Percentiles rank a stretch among this genome's conserved stretches.
These are phyloP conservation scores for Temnopleurus reevesii DNA, from an alignment of 53 echinoderm and acorn worm species.

Conservation along the genomic window DNA sequence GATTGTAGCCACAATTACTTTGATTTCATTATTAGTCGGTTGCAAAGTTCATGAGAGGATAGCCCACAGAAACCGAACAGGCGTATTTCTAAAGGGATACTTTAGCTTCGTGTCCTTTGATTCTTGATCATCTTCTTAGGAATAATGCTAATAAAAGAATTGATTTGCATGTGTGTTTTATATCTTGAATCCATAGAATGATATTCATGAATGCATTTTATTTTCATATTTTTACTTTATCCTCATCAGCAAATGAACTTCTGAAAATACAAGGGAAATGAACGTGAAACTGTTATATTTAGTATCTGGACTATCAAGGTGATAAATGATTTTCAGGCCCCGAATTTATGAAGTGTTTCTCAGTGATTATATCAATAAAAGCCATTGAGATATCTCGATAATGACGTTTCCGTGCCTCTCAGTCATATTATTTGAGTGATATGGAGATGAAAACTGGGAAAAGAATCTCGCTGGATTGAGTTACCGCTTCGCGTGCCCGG, in stretches of 20 bases:
- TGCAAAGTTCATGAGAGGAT: too few relatives aligned
- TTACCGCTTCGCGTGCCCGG: constrained; percentile 20
- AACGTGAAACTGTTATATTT: constrained; percentile 5
- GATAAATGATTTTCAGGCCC: background rate
- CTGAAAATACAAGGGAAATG: background rate
- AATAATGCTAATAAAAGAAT: too few relatives aligned
- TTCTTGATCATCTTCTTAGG: background rate
- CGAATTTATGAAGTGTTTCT: background rate
- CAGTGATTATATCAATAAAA: background rate
- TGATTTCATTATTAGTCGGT: too few relatives aligned
- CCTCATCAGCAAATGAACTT: background rate
- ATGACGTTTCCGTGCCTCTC: constrained; percentile 12
- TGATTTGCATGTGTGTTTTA: too few relatives aligned
- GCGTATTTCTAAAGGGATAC: too few relatives aligned
- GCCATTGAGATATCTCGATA: background rate
- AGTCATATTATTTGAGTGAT: background rate
- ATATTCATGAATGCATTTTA: too few relatives aligned
- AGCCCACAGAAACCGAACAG: too few relatives aligned
- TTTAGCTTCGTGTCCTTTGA: too few relatives aligned
- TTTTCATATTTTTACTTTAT: too few relatives aligned
- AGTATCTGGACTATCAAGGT: background rate
- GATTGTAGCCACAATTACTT: too few relatives aligned
- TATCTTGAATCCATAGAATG: too few relatives aligned
- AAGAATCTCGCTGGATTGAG: background rate
- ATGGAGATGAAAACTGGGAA: constrained; percentile 23